Conservation (phyloP, 2,888 invertebrate species). For the Drosophila atripex region DNA sequence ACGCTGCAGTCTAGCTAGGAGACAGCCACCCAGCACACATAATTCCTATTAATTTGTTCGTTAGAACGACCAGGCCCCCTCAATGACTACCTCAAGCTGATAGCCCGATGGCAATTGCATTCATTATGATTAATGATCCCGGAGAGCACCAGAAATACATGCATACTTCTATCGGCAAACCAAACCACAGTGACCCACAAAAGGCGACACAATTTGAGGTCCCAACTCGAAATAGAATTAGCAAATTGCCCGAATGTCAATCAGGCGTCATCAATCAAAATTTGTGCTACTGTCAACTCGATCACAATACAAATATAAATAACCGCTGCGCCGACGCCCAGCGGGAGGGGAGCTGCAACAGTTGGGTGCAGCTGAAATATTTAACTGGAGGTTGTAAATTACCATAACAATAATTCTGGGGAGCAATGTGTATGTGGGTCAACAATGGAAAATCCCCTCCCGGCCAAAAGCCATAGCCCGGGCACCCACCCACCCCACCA, state of each 20-base stretch:
- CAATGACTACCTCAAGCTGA: constrained; percentile 41
- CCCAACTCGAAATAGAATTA: constrained; percentile 65
- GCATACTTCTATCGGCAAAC: constrained; percentile 14
- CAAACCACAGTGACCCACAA: constrained; percentile 46
- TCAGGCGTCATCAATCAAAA: constrained; percentile 76
- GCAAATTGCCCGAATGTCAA: constrained; percentile 78
- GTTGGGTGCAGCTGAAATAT: constrained; percentile 59
- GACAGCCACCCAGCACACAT: constrained; percentile 37
- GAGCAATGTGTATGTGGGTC: constrained; percentile 67
- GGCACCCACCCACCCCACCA: too few relatives aligned
- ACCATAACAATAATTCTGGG: constrained; percentile 66
- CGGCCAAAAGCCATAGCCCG: constrained; percentile 20
- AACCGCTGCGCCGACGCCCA: constrained; percentile 22
- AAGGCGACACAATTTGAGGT: constrained; percentile 53
- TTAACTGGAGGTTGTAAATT: constrained; percentile 68
- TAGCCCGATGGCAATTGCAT: constrained; percentile 44
- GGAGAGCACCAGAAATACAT: constrained; percentile 11
- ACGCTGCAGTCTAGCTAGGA: constrained; percentile 35
- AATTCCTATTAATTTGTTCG: constrained; percentile 66
- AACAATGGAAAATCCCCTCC: constrained; percentile 48
- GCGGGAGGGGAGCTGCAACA: constrained; percentile 25
- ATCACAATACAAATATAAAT: constrained; percentile 57
- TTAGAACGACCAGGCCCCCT: constrained; percentile 35
- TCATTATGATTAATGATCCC: constrained; percentile 72
- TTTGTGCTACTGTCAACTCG: constrained; percentile 73